phyloP scores from a whole-genome alignment of 1,140 invertebrate genomes.

The Drosophila kanapiae region DNA sequence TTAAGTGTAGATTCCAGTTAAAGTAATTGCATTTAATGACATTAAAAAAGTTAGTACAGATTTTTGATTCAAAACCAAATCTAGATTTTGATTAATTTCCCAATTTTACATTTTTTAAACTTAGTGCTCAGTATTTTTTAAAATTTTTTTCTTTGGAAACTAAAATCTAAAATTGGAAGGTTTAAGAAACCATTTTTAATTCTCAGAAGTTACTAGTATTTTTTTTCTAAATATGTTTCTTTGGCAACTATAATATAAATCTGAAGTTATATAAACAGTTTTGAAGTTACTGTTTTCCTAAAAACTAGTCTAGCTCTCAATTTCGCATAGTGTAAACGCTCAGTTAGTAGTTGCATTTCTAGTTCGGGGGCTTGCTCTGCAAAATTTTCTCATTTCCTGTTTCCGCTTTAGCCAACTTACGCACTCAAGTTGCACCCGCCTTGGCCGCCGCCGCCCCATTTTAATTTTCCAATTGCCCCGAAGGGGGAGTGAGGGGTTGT shows the following conservation, averaged over 20 bases:
- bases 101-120: background rate
- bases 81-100: background rate
- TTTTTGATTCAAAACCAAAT: background rate
- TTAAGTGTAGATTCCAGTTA: background rate
- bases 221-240: background rate
- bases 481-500: background rate
- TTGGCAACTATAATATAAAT: background rate
- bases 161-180: background rate
- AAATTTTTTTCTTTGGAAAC: background rate
- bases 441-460: background rate
- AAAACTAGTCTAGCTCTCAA: background rate
- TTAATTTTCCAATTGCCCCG: conserved; percentile 9
- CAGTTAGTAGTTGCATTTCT: conserved; percentile 44
- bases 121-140: background rate
- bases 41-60: background rate
- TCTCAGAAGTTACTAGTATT: background rate
- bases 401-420: conserved; percentile 62
- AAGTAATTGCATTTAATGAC: background rate
- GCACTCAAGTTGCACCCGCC: conserved; percentile 40
- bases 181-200: background rate
- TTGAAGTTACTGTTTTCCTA: background rate
- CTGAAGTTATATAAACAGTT: background rate
- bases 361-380: conserved; percentile 44
- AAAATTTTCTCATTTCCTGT: conserved; percentile 83
- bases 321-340: conserved; percentile 32